phyloP scores from a whole-genome alignment of 2,888 invertebrate genomes.

The Xylophagus ater region DNA sequence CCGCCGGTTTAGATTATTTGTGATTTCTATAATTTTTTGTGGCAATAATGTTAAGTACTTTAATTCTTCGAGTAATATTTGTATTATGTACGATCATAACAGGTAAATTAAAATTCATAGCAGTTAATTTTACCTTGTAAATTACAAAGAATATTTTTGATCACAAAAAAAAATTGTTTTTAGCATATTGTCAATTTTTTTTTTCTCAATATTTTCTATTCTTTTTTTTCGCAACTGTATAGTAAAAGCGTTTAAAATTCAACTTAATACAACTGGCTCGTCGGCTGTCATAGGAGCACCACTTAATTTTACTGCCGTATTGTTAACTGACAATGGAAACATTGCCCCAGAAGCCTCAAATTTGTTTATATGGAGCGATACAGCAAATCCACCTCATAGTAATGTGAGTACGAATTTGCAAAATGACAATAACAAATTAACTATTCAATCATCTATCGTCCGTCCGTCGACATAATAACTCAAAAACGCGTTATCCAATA shows the following conservation, averaged over 20 bases:
- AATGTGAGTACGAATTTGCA: slow-evolving; percentile 20
- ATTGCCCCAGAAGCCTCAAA: slow-evolving; percentile 39
- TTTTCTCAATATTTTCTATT: no score
- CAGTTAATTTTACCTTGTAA: neutral
- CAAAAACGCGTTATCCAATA: no score
- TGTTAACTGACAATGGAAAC: slow-evolving; percentile 23
- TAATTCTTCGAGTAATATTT: slow-evolving; percentile 3
- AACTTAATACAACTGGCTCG: slow-evolving; percentile 51
- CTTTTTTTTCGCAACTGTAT: slow-evolving; percentile 1
- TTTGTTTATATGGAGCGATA: slow-evolving; percentile 50
- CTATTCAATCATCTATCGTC: no score
- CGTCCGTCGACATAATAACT: no score
- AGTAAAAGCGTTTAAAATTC: slow-evolving; percentile 37
- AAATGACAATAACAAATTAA: no score
- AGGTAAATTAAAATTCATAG: slow-evolving; percentile 1
- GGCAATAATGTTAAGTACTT: slow-evolving; percentile 4
- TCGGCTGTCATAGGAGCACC: slow-evolving; percentile 61
- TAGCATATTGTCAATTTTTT: neutral
- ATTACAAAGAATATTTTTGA: neutral
- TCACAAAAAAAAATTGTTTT: neutral
- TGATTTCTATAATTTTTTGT: no score
- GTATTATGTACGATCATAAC: neutral
- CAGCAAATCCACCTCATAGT: slow-evolving; percentile 31
- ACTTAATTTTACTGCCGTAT: slow-evolving; percentile 48
- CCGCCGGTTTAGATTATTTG: no score